Conservation (phyloP, 2,888 invertebrate species). For the Drosophila nr. perissopoda region DNA sequence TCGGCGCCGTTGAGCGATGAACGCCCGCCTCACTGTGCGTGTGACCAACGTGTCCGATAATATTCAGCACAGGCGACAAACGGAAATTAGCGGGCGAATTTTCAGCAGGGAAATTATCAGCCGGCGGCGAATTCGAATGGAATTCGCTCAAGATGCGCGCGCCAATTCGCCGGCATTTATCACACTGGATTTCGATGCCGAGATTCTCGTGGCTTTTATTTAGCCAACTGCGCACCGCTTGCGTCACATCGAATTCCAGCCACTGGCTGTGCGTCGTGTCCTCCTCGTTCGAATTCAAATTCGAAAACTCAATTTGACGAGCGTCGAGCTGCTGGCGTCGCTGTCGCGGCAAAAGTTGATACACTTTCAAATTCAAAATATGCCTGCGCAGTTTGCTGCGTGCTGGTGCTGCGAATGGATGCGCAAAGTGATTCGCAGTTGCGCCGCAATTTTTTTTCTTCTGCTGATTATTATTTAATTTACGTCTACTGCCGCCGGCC, state of each 20-base stretch:
- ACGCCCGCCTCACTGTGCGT: constrained; percentile 58
- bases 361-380: constrained; percentile 79
- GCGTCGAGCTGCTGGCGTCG: constrained; percentile 83
- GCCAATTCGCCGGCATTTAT: constrained; percentile 84
- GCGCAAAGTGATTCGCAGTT: neutral
- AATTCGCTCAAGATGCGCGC: constrained; percentile 83
- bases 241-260: constrained; percentile 88
- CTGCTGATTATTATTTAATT: constrained; percentile 19
- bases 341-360: constrained; percentile 68
- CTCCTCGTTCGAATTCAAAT: constrained; percentile 52
- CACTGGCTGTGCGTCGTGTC: constrained; percentile 85
- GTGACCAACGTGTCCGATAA: constrained; percentile 77
- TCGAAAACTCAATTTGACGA: constrained; percentile 82
- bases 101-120: neutral
- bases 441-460: constrained; percentile 21
- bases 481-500: neutral
- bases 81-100: constrained; percentile 38
- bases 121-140: neutral
- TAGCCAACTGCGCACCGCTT: constrained; percentile 86
- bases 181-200: constrained; percentile 86
- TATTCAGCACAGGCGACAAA: constrained; percentile 82
- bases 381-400: constrained; percentile 33
- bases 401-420: neutral
- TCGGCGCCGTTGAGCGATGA: constrained; percentile 13
- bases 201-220: constrained; percentile 85